Evolutionary conservation across 2,113 vertebrate genomes (phyloP).

Genomic region (Ia io): DNA sequence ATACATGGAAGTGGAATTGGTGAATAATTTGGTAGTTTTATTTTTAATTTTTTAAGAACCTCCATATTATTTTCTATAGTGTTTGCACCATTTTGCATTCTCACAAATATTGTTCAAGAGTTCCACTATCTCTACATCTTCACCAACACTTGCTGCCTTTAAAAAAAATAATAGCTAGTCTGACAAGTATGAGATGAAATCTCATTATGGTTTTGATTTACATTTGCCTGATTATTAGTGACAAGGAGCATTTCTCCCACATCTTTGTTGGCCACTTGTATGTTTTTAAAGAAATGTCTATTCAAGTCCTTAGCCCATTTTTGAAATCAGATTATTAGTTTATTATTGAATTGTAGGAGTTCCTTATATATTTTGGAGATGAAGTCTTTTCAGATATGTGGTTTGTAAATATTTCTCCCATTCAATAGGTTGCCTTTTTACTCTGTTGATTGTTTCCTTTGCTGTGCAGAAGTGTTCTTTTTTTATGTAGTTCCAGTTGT

Average conservation of each 20-base stretch:
- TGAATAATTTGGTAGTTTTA: not conserved
- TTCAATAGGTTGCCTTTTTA: not conserved
- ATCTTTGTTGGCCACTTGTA: not conserved
- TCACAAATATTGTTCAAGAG: not conserved
- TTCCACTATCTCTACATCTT: not conserved
- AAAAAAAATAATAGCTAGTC: not conserved
- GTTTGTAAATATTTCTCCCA: not conserved
- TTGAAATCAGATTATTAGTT: conserved; percentile 18
- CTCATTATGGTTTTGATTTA: not conserved
- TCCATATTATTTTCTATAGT: not conserved
- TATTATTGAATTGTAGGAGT: not conserved
- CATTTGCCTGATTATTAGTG: not conserved
- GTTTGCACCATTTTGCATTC: not conserved
- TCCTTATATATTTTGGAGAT: not conserved
- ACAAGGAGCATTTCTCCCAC: not conserved
- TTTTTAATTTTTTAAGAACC: not conserved
- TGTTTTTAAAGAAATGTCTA: not conserved
- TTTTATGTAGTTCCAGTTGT: not conserved
- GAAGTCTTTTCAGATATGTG: not conserved
- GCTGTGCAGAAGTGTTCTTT: not conserved
- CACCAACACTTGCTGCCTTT: not conserved
- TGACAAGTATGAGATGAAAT: not conserved
- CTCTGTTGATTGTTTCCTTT: not conserved
- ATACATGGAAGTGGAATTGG: not conserved
- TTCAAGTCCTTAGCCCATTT: not conserved